phyloP scores from a whole-genome alignment of 2,888 invertebrate species.

The Tortricodes alternella region DNA sequence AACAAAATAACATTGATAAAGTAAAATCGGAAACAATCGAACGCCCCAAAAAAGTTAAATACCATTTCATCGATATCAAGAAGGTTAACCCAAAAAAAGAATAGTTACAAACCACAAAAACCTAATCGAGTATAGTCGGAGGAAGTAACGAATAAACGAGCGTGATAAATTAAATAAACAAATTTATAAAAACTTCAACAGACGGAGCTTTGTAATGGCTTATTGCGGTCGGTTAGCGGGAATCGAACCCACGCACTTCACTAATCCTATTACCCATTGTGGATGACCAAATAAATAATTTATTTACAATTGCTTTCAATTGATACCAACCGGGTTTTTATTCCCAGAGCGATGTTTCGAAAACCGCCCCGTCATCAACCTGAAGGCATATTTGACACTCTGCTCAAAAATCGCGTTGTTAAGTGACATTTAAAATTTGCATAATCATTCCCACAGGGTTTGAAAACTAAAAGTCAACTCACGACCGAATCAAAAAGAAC shows the following conservation, averaged over 20 bases:
- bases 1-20: slow-evolving; percentile 34
- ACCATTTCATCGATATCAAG: slow-evolving; percentile 55
- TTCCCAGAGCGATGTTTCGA: slow-evolving; percentile 49
- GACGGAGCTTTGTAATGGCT: slow-evolving; percentile 58
- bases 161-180: slow-evolving; percentile 82
- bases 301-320: slow-evolving; percentile 69
- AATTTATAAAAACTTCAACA: slow-evolving; percentile 73
- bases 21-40: slow-evolving; percentile 54
- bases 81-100: slow-evolving; percentile 53
- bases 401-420: slow-evolving; percentile 16
- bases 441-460: slow-evolving; percentile 24
- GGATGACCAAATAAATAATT: slow-evolving; percentile 73
- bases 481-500: slow-evolving; percentile 41
- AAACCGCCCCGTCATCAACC: slow-evolving; percentile 44
- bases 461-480: slow-evolving; percentile 21
- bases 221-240: slow-evolving; percentile 67
- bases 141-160: slow-evolving; percentile 79
- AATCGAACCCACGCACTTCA: slow-evolving; percentile 69
- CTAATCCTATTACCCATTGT: slow-evolving; percentile 79
- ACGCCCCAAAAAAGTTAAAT: slow-evolving; percentile 62
- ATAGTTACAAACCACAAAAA: slow-evolving; percentile 70
- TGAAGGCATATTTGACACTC: slow-evolving; percentile 2
- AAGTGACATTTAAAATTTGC: slow-evolving; percentile 36
- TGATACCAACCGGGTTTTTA: slow-evolving; percentile 45
- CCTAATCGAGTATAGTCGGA: slow-evolving; percentile 71